Evolutionary conservation across 2,888 invertebrate species (phyloP), one percentile per base, ranked within the genome.

Genomic region (Cremastobaeus sp.): DNA sequence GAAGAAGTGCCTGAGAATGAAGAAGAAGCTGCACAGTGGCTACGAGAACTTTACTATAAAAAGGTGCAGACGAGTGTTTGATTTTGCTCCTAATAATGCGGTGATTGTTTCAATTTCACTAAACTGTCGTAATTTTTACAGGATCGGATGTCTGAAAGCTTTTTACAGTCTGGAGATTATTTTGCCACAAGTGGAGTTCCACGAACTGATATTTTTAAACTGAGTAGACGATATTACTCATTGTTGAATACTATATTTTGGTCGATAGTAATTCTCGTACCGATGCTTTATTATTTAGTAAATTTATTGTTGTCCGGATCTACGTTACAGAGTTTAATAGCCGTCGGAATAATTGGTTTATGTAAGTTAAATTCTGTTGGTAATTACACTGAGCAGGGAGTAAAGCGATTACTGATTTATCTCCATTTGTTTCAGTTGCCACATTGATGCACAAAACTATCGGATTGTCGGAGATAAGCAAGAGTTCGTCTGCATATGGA

Each of bases 401-500:
- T 25, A 25, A 25, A 25, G 8, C 4, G 11, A 34, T 8, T n/a
- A 5, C 6, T 12, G 3, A 12, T 17, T 14, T 4, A 14, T 60
- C 17, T 25, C 8, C 4, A 5, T 25, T 25, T 25, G 30, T 82
- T 57, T 0, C 91, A 95, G 95, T 95, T 89, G 93, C 92, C 87
- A 87, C 93, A 77, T 89, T 95, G 18, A 91, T 96, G 88, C 92
- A 93, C 82, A 93, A 94, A 86, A 92, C 94, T 41, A 94, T 96
- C 81, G 93, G 93, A 52, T 93, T 94, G 92, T 94, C 95, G 1
- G 92, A 95, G 88, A 95, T 95, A 80, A 94, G 93, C 84, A 93
- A 94, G 88, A 94, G 92, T 32, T 96, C 96, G 20, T 93, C 93
- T 3, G 43, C 74, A 30, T 96, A 96, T 85, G 96, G 96, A 74